These are phyloP conservation scores for Neotragus pygmaeus DNA, from an alignment of 2,113 vertebrate species.

Conservation along the genomic window DNA sequence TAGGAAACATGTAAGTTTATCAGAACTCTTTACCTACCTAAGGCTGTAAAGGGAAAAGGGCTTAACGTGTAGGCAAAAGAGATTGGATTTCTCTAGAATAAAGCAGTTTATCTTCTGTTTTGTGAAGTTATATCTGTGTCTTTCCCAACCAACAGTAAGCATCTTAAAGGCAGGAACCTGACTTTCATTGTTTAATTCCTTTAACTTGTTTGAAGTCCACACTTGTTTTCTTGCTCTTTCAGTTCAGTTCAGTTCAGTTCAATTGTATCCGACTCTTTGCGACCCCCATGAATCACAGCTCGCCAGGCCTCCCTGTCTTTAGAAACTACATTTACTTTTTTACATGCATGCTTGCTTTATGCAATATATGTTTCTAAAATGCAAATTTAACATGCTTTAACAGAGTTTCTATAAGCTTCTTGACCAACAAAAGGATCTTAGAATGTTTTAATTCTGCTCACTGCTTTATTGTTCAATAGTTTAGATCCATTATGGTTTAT, in stretches of 20 bases:
- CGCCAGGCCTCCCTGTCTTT: no score
- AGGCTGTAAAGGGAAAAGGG: background rate
- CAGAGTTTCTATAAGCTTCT: background rate
- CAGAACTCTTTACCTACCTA: background rate
- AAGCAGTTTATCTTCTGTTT: background rate
- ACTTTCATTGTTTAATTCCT: background rate
- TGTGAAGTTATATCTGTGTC: background rate
- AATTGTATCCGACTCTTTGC: no score
- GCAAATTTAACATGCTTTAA: background rate
- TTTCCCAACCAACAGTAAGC: background rate
- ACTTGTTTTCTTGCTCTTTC: background rate
- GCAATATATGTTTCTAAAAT: background rate
- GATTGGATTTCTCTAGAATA: background rate
- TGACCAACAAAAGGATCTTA: background rate
- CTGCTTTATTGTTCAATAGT: background rate
- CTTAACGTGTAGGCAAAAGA: background rate
- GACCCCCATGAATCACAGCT: no score
- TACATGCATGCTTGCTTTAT: background rate
- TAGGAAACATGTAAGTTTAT: background rate
- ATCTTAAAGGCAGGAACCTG: background rate
- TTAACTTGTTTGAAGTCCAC: background rate
- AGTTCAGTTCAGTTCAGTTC: no score
- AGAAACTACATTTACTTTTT: background rate
- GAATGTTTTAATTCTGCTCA: background rate
- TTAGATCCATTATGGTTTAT: background rate